These are phyloP conservation scores for Megamerina dolium DNA, from an alignment of 2,888 invertebrate genomes.

Conservation along the genomic window DNA sequence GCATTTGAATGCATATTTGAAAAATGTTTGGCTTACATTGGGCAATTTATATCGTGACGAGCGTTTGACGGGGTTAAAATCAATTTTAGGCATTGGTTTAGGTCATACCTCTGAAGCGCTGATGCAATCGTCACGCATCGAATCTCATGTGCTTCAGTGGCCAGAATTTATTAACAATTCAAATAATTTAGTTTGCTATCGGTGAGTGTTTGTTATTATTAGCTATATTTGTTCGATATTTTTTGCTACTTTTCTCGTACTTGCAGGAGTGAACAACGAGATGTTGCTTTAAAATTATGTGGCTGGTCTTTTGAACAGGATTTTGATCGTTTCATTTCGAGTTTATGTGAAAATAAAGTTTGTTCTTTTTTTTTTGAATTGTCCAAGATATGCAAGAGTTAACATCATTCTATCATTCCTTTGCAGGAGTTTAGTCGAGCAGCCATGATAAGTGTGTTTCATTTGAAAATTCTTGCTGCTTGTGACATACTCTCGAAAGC, in stretches of 20 bases:
- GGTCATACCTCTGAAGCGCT: constrained; percentile 37
- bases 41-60: constrained; percentile 54
- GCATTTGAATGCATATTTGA: constrained; percentile 67
- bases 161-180: constrained; percentile 46
- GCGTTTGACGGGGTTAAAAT: constrained; percentile 55
- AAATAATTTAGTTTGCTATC: constrained; percentile 38
- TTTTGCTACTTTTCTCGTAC: constrained; percentile 3
- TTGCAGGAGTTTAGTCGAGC: constrained; percentile 67
- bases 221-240: background rate
- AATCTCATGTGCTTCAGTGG: constrained; percentile 44
- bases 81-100: constrained; percentile 44
- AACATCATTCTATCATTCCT: background rate
- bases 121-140: constrained; percentile 40
- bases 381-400: background rate
- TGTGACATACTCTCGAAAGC: constrained; percentile 80
- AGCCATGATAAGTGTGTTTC: constrained; percentile 87
- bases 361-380: background rate
- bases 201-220: constrained; percentile 24
- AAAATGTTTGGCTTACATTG: constrained; percentile 67
- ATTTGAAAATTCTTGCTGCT: constrained; percentile 75
- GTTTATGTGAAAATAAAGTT: constrained; percentile 62
- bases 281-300: constrained; percentile 76
- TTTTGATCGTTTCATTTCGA: constrained; percentile 57
- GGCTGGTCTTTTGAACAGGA: constrained; percentile 85
- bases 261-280: constrained; percentile 58